Conservation (phyloP, 2,888 invertebrate species). For the Bimastos eiseni region DNA sequence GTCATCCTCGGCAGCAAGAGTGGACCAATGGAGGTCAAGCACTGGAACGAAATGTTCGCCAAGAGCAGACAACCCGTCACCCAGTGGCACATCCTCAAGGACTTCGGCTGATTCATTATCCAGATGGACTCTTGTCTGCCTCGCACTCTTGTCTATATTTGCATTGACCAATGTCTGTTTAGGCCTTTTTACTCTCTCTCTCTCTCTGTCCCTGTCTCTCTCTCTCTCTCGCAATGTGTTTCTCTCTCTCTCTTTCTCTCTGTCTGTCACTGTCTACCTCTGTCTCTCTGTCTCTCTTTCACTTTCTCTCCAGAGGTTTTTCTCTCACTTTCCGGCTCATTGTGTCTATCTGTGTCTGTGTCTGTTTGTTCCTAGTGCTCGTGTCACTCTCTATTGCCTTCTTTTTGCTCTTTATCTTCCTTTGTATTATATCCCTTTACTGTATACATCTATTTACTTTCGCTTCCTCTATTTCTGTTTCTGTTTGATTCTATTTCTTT, state of each 20-base stretch:
- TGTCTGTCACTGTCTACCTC: too few relatives aligned
- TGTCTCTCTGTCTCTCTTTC: too few relatives aligned
- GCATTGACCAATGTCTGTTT: too few relatives aligned
- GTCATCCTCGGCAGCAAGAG: conserved; percentile 67
- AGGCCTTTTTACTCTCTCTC: too few relatives aligned
- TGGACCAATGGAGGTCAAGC: conserved; percentile 91
- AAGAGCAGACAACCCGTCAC: conserved; percentile 93
- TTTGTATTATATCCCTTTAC: neutral
- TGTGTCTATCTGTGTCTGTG: neutral
- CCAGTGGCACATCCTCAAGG: conserved; percentile 92
- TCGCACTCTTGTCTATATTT: neutral
- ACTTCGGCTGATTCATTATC: conserved; percentile 46
- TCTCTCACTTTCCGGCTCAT: neutral
- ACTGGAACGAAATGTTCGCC: conserved; percentile 98
- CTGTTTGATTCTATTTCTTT: neutral
- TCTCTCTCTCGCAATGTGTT: too few relatives aligned
- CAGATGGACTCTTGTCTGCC: neutral
- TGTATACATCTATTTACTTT: neutral
- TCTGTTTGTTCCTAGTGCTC: neutral
- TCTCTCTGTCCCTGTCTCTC: too few relatives aligned
- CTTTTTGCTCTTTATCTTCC: neutral
- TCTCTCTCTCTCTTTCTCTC: too few relatives aligned
- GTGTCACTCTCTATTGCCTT: neutral
- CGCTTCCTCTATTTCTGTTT: neutral
- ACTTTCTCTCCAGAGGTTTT: neutral